phyloP scores from a whole-genome alignment of 2,797 vertebrate species.

The Pseudomugil gertrudae region DNA sequence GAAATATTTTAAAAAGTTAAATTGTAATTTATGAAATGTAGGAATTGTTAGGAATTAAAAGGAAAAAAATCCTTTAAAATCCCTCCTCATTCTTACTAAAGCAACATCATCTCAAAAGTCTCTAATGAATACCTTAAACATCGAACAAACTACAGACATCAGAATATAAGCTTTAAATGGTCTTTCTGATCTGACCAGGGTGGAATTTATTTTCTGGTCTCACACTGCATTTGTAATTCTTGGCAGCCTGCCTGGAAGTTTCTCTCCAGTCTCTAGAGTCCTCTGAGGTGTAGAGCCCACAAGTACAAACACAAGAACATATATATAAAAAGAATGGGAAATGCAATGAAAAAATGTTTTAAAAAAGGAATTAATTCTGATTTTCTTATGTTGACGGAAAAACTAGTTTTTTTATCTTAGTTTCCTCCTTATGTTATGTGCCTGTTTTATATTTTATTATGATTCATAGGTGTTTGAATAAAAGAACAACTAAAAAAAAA shows the following conservation, averaged over 20 bases:
- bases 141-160: conserved; percentile 40
- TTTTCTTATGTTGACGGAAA: background rate
- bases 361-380: background rate
- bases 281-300: conserved; percentile 48
- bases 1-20: conserved; percentile 8
- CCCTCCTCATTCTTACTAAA: conserved; percentile 12
- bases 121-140: conserved; percentile 47
- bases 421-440: background rate
- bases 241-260: conserved; percentile 73
- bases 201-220: conserved; percentile 73
- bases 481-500: background rate
- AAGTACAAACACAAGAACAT: conserved; percentile 27
- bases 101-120: conserved; percentile 34
- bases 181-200: conserved; percentile 55
- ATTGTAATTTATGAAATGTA: background rate
- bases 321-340: conserved; percentile 24
- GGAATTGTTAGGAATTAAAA: background rate
- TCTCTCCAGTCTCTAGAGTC: conserved; percentile 64
- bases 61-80: background rate
- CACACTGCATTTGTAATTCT: conserved; percentile 73
- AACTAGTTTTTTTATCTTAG: background rate
- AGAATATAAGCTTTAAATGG: conserved; percentile 54
- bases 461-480: background rate
- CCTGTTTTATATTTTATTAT: background rate
- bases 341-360: background rate